phyloP scores from a whole-genome alignment of 1,140 invertebrate genomes.

The Cecropterus lyciades region DNA sequence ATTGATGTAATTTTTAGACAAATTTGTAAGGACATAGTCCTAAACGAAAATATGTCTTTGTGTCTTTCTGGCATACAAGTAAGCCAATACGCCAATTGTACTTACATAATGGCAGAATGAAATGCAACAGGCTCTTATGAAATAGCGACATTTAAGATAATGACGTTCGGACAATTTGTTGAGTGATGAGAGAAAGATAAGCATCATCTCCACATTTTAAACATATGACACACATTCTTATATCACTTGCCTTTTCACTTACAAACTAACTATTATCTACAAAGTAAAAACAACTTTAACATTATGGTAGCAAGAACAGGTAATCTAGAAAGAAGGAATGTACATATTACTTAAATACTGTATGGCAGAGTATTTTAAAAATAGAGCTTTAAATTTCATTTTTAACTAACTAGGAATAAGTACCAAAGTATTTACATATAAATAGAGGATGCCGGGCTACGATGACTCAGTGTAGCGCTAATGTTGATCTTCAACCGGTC shows the following conservation, averaged over 20 bases:
- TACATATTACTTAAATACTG: slow-evolving; percentile 77
- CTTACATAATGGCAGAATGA: slow-evolving; percentile 19
- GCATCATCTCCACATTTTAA: slow-evolving; percentile 25
- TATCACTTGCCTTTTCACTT: slow-evolving; percentile 35
- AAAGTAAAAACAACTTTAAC: slow-evolving; percentile 48
- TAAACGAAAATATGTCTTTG: background rate
- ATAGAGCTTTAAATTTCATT: slow-evolving; percentile 39
- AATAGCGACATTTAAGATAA: slow-evolving; percentile 32
- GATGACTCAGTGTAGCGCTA: slow-evolving; percentile 10
- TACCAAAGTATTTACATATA: slow-evolving; percentile 61
- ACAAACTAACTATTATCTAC: slow-evolving; percentile 51
- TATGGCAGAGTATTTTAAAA: slow-evolving; percentile 75
- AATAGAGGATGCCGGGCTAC: slow-evolving; percentile 49
- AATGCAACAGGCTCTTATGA: slow-evolving; percentile 19
- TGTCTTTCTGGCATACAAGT: background rate
- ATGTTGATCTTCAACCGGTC: slow-evolving; percentile 69
- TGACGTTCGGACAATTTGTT: slow-evolving; percentile 16
- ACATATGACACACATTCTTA: slow-evolving; percentile 29
- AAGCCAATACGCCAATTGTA: slow-evolving; percentile 9
- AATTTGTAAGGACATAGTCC: no score
- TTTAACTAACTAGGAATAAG: slow-evolving; percentile 56
- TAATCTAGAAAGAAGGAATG: slow-evolving; percentile 73
- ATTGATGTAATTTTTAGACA: no score
- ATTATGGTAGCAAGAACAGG: slow-evolving; percentile 66
- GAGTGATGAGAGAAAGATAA: slow-evolving; percentile 33